Evolutionary conservation across 1,140 invertebrate genomes (phyloP).

Genomic region (Drosophila elegans): DNA sequence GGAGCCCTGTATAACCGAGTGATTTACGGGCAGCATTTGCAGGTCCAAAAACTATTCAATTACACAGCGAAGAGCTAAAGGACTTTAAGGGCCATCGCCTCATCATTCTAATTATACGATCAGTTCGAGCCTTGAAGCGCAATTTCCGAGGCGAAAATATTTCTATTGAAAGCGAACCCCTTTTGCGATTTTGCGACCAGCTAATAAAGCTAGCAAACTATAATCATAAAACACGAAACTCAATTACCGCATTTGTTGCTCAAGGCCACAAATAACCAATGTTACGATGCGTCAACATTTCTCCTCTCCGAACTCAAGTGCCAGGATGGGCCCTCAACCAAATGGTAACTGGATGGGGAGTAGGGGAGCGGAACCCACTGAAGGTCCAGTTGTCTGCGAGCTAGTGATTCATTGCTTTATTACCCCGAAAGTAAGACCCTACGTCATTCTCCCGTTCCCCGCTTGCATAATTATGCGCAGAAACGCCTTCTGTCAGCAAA

Average conservation of each 20-base stretch:
- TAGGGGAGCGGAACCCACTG: neutral
- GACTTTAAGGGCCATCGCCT: constrained; percentile 30
- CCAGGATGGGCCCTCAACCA: constrained; percentile 20
- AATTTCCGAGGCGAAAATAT: constrained; percentile 25
- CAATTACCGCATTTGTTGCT: constrained; percentile 81
- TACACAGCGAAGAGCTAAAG: constrained; percentile 21
- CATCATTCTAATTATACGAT: constrained; percentile 56
- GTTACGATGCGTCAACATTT: constrained; percentile 82
- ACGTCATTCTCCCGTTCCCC: constrained; percentile 4
- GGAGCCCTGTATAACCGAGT: constrained; percentile 1
- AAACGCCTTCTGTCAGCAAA: constrained; percentile 77
- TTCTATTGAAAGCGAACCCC: constrained; percentile 23
- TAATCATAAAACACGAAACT: constrained; percentile 82
- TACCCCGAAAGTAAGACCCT: constrained; percentile 60
- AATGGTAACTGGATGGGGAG: neutral
- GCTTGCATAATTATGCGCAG: constrained; percentile 82
- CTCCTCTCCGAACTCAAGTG: constrained; percentile 14
- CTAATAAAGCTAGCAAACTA: constrained; percentile 53
- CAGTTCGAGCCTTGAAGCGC: constrained; percentile 23
- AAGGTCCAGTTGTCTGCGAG: constrained; percentile 31
- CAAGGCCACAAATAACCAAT: constrained; percentile 80
- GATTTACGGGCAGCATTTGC: constrained; percentile 33
- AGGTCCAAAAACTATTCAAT: constrained; percentile 38
- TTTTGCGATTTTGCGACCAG: constrained; percentile 1
- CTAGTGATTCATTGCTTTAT: constrained; percentile 81